Evolutionary conservation across 1,140 invertebrate genomes (phyloP).

Genomic region (Hyles euphorbiae): DNA sequence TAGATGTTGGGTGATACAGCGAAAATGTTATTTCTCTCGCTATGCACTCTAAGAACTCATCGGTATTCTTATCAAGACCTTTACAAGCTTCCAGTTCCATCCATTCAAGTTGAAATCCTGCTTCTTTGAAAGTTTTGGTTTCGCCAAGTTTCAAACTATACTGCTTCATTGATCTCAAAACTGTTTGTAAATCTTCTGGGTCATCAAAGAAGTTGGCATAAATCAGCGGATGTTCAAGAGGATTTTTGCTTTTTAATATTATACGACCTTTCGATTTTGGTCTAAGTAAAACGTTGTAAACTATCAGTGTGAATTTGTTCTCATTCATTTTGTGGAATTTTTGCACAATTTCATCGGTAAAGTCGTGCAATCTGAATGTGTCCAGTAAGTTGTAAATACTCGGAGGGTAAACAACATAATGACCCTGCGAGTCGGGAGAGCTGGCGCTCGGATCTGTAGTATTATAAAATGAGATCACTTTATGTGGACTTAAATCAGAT

Average conservation of each 20-base stretch:
- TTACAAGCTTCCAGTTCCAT: slow-evolving; percentile 59
- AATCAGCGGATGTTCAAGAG: slow-evolving; percentile 79
- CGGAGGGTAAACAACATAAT: slow-evolving; percentile 35
- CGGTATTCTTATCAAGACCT: slow-evolving; percentile 46
- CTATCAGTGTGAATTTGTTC: slow-evolving; percentile 53
- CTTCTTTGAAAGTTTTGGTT: slow-evolving; percentile 66
- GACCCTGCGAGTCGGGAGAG: slow-evolving; percentile 41
- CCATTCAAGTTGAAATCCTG: slow-evolving; percentile 50
- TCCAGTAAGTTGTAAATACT: slow-evolving; percentile 29
- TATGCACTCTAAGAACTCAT: slow-evolving; percentile 76
- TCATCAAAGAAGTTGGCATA: slow-evolving; percentile 81
- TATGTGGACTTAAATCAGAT: slow-evolving; percentile 27
- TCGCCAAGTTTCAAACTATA: slow-evolving; percentile 62
- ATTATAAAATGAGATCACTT: slow-evolving; percentile 38
- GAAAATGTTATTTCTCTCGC: slow-evolving; percentile 63
- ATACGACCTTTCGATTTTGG: slow-evolving; percentile 79
- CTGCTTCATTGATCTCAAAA: slow-evolving; percentile 75
- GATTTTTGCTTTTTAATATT: slow-evolving; percentile 75
- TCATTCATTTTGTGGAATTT: slow-evolving; percentile 41
- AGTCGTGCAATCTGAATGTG: slow-evolving; percentile 27
- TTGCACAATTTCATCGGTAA: slow-evolving; percentile 29
- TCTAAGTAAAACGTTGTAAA: slow-evolving; percentile 66
- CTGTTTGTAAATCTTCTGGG: slow-evolving; percentile 70
- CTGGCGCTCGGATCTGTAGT: slow-evolving; percentile 30
- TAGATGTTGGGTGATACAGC: slow-evolving; percentile 80